Percentiles rank a stretch among this genome's conserved stretches.
These are phyloP conservation scores for Patella caerulea DNA, from an alignment of 2,888 invertebrate species.

Conservation along the genomic window DNA sequence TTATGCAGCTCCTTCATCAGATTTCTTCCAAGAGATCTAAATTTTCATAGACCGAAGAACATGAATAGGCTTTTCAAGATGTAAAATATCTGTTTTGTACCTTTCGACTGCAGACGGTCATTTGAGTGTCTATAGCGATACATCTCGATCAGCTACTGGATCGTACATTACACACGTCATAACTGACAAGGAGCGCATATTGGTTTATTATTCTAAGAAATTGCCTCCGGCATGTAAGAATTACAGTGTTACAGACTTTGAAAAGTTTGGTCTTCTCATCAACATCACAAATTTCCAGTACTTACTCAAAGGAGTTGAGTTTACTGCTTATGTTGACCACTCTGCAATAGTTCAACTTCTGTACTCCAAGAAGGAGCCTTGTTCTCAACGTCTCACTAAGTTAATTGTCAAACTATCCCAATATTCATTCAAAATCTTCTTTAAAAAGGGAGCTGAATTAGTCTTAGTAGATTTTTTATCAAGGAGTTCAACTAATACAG, in stretches of 20 bases:
- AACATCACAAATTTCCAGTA: not conserved
- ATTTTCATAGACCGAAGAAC: not conserved
- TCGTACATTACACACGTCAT: not conserved
- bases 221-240: not conserved
- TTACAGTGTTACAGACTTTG: not conserved
- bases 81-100: not conserved
- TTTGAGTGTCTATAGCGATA: not conserved
- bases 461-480: not conserved
- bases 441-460: not conserved
- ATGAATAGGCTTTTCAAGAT: not conserved
- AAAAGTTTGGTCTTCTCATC: not conserved
- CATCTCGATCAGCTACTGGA: not conserved
- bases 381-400: not conserved
- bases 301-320: not conserved
- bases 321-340: not conserved
- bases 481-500: not conserved
- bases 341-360: not conserved
- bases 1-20: not conserved
- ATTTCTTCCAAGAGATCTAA: not conserved
- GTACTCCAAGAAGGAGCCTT: not conserved
- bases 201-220: constrained; percentile 6
- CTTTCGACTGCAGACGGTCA: not conserved
- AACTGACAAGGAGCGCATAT: not conserved
- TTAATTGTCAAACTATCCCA: not conserved
- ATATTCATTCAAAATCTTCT: not conserved